phyloP scores from a whole-genome alignment of 1,140 invertebrate genomes.

The Chironomus tepperi region DNA sequence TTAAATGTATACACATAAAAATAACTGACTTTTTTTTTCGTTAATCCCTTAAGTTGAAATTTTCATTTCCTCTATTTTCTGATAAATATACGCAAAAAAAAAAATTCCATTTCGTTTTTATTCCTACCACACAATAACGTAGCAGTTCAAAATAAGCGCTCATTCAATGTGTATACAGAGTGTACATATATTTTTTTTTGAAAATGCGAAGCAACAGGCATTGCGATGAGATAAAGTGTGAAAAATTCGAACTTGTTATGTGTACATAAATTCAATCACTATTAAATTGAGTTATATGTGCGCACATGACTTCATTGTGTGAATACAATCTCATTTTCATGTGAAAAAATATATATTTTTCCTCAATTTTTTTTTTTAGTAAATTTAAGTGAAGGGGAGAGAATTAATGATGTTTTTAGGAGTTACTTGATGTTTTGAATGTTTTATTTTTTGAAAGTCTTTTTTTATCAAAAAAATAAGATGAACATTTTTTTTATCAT shows the following conservation, averaged over 20 bases:
- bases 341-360: not conserved
- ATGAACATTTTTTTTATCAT: too few species aligned
- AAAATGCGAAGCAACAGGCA: conserved; percentile 13
- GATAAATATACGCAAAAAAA: too few species aligned
- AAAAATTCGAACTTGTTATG: not conserved
- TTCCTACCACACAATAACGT: not conserved
- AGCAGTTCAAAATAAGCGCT: not conserved
- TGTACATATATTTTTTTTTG: too few species aligned
- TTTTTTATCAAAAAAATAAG: too few species aligned
- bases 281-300: conserved; percentile 20
- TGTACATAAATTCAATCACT: conserved; percentile 13
- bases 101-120: not conserved
- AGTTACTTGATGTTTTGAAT: too few species aligned
- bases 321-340: not conserved
- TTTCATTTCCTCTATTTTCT: not conserved
- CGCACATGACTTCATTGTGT: conserved; percentile 17
- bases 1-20: not conserved
- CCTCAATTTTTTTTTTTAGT: not conserved
- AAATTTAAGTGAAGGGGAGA: not conserved
- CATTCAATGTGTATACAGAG: not conserved
- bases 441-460: too few species aligned
- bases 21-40: not conserved
- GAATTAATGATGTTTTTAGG: too few species aligned
- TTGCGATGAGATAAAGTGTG: not conserved
- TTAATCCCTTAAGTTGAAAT: not conserved